Conservation (phyloP, 2,113 vertebrate species). For the Phycodurus eques region DNA sequence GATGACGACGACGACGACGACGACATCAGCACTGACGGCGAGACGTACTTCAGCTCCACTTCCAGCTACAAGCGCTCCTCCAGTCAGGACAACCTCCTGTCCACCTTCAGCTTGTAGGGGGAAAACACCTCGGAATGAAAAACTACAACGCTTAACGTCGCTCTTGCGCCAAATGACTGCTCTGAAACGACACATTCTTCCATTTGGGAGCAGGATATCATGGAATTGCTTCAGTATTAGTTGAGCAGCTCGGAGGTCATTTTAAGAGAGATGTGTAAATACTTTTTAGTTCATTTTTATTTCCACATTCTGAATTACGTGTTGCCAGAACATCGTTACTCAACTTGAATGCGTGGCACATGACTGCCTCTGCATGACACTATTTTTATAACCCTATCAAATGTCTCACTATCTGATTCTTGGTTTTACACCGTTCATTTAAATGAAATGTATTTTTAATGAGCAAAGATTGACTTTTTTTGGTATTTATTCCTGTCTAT, state of each 20-base stretch:
- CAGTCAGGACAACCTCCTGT: constrained; percentile 73
- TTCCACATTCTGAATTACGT: constrained; percentile 19
- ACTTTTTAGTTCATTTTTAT: constrained; percentile 17
- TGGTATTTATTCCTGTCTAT: constrained; percentile 58
- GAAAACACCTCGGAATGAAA: neutral
- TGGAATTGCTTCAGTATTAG: constrained; percentile 56
- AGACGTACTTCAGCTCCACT: constrained; percentile 84
- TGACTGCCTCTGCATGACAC: constrained; percentile 38
- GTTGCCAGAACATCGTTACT: constrained; percentile 19
- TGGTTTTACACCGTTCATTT: neutral
- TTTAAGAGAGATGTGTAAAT: constrained; percentile 36
- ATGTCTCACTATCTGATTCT: constrained; percentile 1
- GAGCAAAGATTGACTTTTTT: constrained; percentile 27
- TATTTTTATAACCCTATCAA: constrained; percentile 34
- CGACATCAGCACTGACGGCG: constrained; percentile 85
- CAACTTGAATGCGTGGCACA: constrained; percentile 45
- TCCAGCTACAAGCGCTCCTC: constrained; percentile 77
- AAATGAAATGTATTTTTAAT: constrained; percentile 36
- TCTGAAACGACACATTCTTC: neutral
- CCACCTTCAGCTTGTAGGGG: constrained; percentile 55
- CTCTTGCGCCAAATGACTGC: constrained; percentile 29
- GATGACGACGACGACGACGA: constrained; percentile 77
- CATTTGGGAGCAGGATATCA: neutral
- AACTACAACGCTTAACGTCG: constrained; percentile 11
- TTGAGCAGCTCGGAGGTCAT: constrained; percentile 32